These are phyloP conservation scores for Archivesica marissinica DNA, from an alignment of 1,140 invertebrate genomes.

Conservation along the genomic window DNA sequence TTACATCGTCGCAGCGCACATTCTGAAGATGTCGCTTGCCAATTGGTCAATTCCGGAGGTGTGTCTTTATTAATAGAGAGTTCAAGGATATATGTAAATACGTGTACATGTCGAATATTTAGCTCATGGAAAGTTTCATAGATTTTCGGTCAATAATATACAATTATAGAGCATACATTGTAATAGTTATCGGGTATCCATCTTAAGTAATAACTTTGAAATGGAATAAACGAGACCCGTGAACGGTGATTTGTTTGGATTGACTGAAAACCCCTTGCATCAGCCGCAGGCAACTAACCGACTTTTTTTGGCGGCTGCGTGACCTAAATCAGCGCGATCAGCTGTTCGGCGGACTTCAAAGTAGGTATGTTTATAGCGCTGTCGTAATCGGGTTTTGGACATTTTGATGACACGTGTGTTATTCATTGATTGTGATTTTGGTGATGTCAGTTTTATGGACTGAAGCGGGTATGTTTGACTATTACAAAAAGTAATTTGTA, in stretches of 20 bases:
- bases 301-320: slow-evolving; percentile 28
- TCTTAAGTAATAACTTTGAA: background rate
- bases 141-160: background rate
- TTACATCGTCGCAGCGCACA: background rate
- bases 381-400: background rate
- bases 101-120: slow-evolving; percentile 5
- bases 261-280: slow-evolving; percentile 12
- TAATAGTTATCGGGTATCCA: background rate
- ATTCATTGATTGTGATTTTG: too few species aligned
- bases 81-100: slow-evolving; percentile 53
- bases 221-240: background rate
- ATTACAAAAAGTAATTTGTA: too few species aligned
- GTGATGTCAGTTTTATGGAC: too few species aligned
- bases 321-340: slow-evolving; percentile 22
- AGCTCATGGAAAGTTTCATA: slow-evolving; percentile 22
- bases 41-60: slow-evolving; percentile 61
- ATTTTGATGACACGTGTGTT: too few species aligned
- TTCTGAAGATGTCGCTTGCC: background rate
- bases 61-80: slow-evolving; percentile 34
- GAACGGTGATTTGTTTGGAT: background rate
- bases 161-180: background rate
- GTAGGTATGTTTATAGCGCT: slow-evolving; percentile 32
- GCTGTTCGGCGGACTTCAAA: slow-evolving; percentile 34
- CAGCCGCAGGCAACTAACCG: slow-evolving; percentile 52
- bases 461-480: too few species aligned